These are phyloP conservation scores for Monodelphis domestica DNA, from an alignment of 2,797 vertebrate genomes.

Conservation along the genomic window DNA sequence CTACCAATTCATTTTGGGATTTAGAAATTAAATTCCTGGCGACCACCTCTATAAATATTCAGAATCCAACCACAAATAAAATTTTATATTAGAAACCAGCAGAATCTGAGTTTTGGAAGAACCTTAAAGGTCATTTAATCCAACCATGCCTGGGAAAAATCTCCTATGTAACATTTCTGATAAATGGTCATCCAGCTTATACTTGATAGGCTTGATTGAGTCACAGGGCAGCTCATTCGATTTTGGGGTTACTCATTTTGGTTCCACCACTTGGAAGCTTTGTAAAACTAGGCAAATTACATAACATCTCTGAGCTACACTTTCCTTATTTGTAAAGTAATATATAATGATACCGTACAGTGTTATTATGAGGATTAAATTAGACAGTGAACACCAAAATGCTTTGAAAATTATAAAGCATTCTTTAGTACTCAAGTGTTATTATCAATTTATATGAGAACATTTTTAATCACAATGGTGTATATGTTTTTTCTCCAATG, in stretches of 20 bases:
- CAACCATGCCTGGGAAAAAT: neutral
- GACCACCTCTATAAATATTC: no score
- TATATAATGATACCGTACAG: neutral
- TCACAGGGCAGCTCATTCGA: neutral
- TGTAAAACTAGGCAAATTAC: neutral
- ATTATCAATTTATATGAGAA: neutral
- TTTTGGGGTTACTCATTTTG: neutral
- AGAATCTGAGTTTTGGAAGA: neutral
- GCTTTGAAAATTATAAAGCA: neutral
- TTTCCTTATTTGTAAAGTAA: conserved; percentile 5
- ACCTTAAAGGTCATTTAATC: neutral
- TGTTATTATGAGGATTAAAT: neutral
- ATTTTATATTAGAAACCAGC: no score
- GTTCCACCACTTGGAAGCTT: neutral
- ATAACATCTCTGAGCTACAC: neutral
- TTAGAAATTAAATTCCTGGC: no score
- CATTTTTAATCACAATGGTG: neutral
- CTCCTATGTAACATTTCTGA: neutral
- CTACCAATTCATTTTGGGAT: no score
- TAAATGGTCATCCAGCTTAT: neutral
- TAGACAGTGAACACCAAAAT: neutral
- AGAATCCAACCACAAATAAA: no score
- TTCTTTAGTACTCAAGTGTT: neutral
- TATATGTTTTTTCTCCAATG: neutral
- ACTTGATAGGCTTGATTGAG: neutral